Evolutionary conservation across 2,113 vertebrate species (phyloP).

Genomic region (Coracopsis vasa): DNA sequence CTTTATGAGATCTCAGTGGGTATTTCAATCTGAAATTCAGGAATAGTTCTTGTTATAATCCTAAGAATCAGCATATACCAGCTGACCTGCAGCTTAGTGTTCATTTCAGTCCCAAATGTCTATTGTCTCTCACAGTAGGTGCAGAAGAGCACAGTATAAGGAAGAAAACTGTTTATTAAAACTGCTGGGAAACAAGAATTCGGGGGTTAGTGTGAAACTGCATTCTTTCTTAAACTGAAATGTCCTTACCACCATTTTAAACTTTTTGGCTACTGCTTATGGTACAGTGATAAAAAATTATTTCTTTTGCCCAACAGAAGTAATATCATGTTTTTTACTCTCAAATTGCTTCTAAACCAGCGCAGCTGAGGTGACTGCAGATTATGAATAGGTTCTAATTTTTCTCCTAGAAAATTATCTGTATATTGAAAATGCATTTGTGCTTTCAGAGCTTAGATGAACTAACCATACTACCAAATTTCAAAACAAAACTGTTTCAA

Average conservation of each 20-base stretch:
- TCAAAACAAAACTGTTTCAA: background rate
- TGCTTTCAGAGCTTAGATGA: background rate
- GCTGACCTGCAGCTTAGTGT: constrained; percentile 42
- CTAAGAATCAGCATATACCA: constrained; percentile 66
- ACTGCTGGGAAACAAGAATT: constrained; percentile 53
- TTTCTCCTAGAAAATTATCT: background rate
- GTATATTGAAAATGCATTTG: background rate
- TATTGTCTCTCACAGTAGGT: constrained; percentile 66
- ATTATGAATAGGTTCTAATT: background rate
- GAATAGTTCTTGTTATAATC: constrained; percentile 55
- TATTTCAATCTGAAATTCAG: constrained; percentile 61
- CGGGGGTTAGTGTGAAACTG: constrained; percentile 34
- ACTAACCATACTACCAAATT: background rate
- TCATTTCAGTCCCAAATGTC: constrained; percentile 55
- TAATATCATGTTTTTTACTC: background rate
- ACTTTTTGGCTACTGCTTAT: background rate
- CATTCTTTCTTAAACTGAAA: constrained; percentile 51
- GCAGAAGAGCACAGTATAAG: constrained; percentile 35
- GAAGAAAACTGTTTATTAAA: constrained; percentile 69
- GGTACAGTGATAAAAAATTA: background rate
- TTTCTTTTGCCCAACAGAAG: background rate
- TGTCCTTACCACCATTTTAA: constrained; percentile 13
- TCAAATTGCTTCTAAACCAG: background rate
- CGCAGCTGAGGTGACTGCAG: background rate
- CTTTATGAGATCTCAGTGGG: constrained; percentile 64